Conservation (phyloP, 2,113 vertebrate genomes). For the Typhlomys cinereus region DNA sequence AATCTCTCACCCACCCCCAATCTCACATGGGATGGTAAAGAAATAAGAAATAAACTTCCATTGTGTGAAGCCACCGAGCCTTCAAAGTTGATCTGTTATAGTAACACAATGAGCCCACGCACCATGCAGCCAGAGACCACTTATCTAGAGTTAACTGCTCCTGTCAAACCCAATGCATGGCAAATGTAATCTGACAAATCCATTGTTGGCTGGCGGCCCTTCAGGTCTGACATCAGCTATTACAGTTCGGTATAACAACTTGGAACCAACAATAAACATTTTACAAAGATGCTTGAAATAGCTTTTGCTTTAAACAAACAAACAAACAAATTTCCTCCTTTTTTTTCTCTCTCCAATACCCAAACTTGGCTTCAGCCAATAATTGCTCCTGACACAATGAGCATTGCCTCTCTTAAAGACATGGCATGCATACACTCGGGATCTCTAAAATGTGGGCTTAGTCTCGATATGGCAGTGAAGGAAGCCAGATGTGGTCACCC, state of each 20-base stretch:
- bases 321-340: slow-evolving; percentile 24
- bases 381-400: slow-evolving; percentile 4
- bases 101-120: slow-evolving; percentile 47
- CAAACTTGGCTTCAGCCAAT: background rate
- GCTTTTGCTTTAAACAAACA: slow-evolving; percentile 62
- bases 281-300: slow-evolving; percentile 28
- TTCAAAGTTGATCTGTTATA: slow-evolving; percentile 59
- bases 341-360: slow-evolving; percentile 1
- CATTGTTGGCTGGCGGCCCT: slow-evolving; percentile 67
- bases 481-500: background rate
- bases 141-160: slow-evolving; percentile 62
- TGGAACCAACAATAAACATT: slow-evolving; percentile 64
- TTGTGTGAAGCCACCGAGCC: slow-evolving; percentile 64
- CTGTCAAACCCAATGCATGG: slow-evolving; percentile 55
- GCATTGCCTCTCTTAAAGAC: background rate
- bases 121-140: slow-evolving; percentile 14
- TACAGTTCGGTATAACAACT: slow-evolving; percentile 56
- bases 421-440: background rate
- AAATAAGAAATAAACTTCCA: slow-evolving; percentile 45
- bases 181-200: slow-evolving; percentile 71
- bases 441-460: background rate
- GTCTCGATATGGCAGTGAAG: background rate
- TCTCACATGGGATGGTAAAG: background rate
- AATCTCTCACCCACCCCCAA: background rate
- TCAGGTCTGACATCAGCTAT: slow-evolving; percentile 63